phyloP scores from a whole-genome alignment of 2,113 vertebrate genomes.

The Ammodramus savannarum region DNA sequence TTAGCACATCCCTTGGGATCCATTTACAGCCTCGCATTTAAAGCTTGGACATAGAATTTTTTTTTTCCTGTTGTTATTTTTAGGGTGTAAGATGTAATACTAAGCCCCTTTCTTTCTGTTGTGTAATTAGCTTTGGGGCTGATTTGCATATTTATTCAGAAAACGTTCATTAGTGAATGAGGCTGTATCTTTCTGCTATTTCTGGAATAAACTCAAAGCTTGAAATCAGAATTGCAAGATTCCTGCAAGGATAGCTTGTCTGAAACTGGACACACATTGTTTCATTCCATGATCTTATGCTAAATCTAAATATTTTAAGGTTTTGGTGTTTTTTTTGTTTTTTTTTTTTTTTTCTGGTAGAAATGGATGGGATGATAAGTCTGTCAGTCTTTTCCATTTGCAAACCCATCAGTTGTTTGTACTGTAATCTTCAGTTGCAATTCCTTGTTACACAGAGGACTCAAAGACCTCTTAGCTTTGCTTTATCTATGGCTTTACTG shows the following conservation, averaged over 20 bases:
- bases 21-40: not conserved
- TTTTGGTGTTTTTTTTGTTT: too few species aligned
- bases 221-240: not conserved
- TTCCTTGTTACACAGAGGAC: not conserved
- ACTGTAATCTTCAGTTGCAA: not conserved
- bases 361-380: not conserved
- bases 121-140: not conserved
- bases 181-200: not conserved
- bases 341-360: not conserved
- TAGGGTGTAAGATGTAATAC: not conserved
- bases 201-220: not conserved
- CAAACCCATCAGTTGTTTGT: not conserved
- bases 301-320: not conserved
- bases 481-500: not conserved
- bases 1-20: not conserved
- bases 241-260: not conserved
- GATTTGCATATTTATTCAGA: not conserved
- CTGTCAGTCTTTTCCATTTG: not conserved
- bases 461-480: not conserved
- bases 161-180: not conserved
- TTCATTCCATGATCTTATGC: not conserved
- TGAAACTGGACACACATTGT: fast-evolving
- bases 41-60: not conserved
- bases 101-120: not conserved
- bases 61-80: not conserved